Conservation (phyloP, 1,140 invertebrate species). For the Octopus bimaculoides region DNA sequence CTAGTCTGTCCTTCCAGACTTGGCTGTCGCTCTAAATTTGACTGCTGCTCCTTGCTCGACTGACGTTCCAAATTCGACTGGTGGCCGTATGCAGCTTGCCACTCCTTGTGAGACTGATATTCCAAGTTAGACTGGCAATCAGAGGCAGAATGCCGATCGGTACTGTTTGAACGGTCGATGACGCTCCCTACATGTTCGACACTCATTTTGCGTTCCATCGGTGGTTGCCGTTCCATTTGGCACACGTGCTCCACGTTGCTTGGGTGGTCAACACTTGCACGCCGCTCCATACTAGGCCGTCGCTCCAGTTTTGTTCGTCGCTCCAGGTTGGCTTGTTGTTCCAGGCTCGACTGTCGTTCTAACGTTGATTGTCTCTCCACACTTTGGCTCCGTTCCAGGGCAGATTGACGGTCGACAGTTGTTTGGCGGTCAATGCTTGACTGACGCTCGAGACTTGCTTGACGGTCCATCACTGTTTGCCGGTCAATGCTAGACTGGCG, state of each 20-base stretch:
- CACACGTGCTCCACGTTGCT: neutral
- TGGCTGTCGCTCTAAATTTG: neutral
- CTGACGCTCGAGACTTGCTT: neutral
- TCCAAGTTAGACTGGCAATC: neutral
- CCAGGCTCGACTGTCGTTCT: neutral
- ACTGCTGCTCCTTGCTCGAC: neutral
- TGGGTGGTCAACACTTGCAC: neutral
- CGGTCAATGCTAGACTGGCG: neutral
- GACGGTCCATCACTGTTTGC: neutral
- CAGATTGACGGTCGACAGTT: neutral
- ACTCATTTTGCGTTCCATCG: neutral
- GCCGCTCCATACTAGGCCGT: neutral
- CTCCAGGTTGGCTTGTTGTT: neutral
- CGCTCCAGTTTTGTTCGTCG: neutral
- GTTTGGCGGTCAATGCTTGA: neutral
- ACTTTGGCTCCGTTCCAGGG: neutral
- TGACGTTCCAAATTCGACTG: conserved; percentile 9
- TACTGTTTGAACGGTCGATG: neutral
- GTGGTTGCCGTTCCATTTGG: neutral
- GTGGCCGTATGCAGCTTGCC: neutral
- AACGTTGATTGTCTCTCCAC: neutral
- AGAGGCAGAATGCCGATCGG: neutral
- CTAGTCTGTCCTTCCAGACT: neutral
- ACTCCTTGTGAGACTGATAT: neutral
- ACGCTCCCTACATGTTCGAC: neutral